Evolutionary conservation across 2,888 invertebrate species (phyloP).

Genomic region (Leptopilina syphax): DNA sequence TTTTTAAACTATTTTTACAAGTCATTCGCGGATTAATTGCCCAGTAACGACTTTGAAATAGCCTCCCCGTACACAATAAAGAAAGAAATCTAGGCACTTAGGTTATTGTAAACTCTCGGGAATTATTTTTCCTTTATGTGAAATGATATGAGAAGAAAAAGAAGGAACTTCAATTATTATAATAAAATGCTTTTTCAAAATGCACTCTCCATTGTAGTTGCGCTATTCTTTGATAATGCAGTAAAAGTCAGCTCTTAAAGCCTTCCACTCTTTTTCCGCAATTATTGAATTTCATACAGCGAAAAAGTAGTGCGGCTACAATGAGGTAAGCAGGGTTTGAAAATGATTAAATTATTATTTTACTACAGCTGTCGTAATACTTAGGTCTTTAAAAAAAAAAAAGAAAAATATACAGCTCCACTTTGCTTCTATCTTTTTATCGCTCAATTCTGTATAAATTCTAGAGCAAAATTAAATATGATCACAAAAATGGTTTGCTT

Average conservation of each 20-base stretch:
- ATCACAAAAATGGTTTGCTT: too few relatives aligned
- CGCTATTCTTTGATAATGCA: constrained; percentile 25
- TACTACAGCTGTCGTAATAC: constrained; percentile 26
- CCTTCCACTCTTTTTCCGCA: background rate
- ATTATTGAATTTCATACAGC: constrained; percentile 34
- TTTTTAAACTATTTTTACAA: too few relatives aligned
- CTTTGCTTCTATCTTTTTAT: too few relatives aligned
- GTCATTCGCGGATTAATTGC: too few relatives aligned
- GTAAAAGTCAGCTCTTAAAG: constrained; percentile 31
- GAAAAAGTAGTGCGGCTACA: constrained; percentile 13
- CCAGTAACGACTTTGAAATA: too few relatives aligned
- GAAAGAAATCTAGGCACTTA: too few relatives aligned
- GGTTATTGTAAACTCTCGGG: too few relatives aligned
- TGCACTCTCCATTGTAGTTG: constrained; percentile 1
- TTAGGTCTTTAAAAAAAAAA: background rate
- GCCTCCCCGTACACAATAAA: too few relatives aligned
- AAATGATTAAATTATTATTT: constrained; percentile 31
- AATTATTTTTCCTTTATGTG: background rate
- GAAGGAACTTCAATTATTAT: constrained; percentile 19
- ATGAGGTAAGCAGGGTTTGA: constrained; percentile 11
- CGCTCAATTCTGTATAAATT: too few relatives aligned
- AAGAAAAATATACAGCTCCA: too few relatives aligned
- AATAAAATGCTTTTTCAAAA: constrained; percentile 19
- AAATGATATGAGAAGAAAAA: background rate
- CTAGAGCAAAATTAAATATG: too few relatives aligned